Evolutionary conservation across 1,140 invertebrate genomes (phyloP), one percentile per base, ranked within the genome.

Genomic region (Thaumetopoea pityocampa): DNA sequence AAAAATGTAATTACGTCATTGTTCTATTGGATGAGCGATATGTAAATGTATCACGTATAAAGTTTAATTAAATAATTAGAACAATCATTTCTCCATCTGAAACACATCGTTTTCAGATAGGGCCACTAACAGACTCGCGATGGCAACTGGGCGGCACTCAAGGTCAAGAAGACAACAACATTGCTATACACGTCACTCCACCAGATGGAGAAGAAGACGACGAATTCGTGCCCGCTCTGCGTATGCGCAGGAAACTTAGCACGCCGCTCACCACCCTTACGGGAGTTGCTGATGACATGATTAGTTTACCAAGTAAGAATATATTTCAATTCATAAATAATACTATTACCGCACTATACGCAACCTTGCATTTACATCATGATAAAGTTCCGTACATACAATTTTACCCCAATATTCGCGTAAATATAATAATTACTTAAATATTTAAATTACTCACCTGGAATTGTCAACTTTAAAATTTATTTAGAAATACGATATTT

Each of bases 41-140:
- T n/a, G n/a, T n/a, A n/a, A n/a, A n/a, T n/a, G n/a, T n/a, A n/a
- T n/a, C n/a, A n/a, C n/a, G n/a, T n/a, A n/a, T n/a, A n/a, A n/a
- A n/a, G n/a, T n/a, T n/a, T n/a, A n/a, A n/a, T n/a, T n/a, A n/a
- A n/a, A n/a, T n/a, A n/a, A n/a, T n/a, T n/a, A n/a, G n/a, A n/a
- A n/a, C n/a, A n/a, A n/a, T n/a, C n/a, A n/a, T n/a, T n/a, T n/a
- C n/a, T n/a, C n/a, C n/a, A n/a, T n/a, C n/a, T n/a, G n/a, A n/a
- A n/a, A n/a, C n/a, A n/a, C n/a, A n/a, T n/a, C n/a, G n/a, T 35
- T 74, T 71, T 23, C 72, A 83, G 79, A 80, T 83, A 72, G 77
- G 77, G 53, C 68, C 65, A 32, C 30, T 73, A 67, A 51, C 51
- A 24, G 67, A 74, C 9, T 9, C 59, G 36, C 36, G 37, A 78